phyloP scores from a whole-genome alignment of 2,888 invertebrate genomes.

The Drosophila subquinaria region DNA sequence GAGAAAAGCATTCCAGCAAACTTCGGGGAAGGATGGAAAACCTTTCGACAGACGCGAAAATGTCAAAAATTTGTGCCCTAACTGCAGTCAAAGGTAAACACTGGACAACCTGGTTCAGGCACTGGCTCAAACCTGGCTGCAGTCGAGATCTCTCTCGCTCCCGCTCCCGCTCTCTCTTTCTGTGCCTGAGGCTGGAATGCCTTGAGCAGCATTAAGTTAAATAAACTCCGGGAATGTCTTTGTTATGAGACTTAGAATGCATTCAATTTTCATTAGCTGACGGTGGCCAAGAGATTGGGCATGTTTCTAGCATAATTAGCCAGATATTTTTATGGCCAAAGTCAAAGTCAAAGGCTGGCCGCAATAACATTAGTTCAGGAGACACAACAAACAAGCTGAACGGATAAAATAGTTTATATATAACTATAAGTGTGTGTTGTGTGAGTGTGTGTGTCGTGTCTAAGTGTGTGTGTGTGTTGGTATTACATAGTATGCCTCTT shows the following conservation, averaged over 20 bases:
- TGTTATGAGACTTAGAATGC: conserved; percentile 29
- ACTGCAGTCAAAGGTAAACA: conserved; percentile 54
- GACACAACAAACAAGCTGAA: conserved; percentile 44
- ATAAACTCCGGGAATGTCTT: conserved; percentile 47
- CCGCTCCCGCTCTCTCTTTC: neutral
- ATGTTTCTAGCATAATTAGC: conserved; percentile 49
- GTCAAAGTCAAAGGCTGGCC: conserved; percentile 40
- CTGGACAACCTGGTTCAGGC: conserved; percentile 4
- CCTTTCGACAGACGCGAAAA: conserved; percentile 46
- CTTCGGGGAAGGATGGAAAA: neutral
- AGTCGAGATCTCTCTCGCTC: neutral
- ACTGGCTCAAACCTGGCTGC: neutral
- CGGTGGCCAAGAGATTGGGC: conserved; percentile 3
- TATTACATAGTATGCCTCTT: conserved; percentile 22
- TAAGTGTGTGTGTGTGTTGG: conserved; percentile 18
- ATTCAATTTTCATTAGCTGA: conserved; percentile 52
- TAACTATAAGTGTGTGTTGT: conserved; percentile 21
- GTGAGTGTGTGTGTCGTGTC: conserved; percentile 6
- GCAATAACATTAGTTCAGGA: conserved; percentile 22
- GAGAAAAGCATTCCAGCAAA: conserved; percentile 15
- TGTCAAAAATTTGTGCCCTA: conserved; percentile 59
- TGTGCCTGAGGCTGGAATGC: conserved; percentile 11
- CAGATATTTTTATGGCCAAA: conserved; percentile 47
- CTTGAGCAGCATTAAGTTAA: conserved; percentile 22
- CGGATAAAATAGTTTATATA: conserved; percentile 54